Evolutionary conservation across 1,140 invertebrate genomes (phyloP).

Genomic region (Drosophila sp.): DNA sequence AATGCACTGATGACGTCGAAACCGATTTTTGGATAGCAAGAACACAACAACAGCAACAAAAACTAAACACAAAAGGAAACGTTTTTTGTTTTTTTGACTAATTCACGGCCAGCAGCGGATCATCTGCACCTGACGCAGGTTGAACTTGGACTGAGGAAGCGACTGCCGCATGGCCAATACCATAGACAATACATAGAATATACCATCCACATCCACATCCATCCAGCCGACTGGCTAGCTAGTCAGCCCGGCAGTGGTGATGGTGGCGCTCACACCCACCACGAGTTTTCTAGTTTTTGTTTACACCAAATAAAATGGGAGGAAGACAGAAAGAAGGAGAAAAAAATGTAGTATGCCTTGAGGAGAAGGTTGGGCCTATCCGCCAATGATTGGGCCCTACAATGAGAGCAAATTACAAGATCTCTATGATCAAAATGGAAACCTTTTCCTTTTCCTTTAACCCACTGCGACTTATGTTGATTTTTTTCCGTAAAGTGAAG

Average conservation of each 20-base stretch:
- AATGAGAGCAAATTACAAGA: too few species aligned
- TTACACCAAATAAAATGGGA: slow-evolving; percentile 45
- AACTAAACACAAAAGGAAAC: slow-evolving; percentile 1
- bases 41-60: not conserved
- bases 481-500: too few species aligned
- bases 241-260: slow-evolving; percentile 2
- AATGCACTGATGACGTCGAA: slow-evolving; percentile 43
- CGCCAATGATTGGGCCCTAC: not conserved
- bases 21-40: not conserved
- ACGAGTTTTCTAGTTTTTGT: slow-evolving; percentile 51
- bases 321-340: not conserved
- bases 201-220: too few species aligned
- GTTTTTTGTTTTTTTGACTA: not conserved
- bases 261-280: slow-evolving; percentile 17
- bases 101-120: slow-evolving; percentile 17
- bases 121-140: slow-evolving; percentile 62
- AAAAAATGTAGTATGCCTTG: slow-evolving; percentile 9
- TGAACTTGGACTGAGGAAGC: slow-evolving; percentile 47
- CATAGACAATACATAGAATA: slow-evolving; percentile 31
- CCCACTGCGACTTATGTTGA: too few species aligned
- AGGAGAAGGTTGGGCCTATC: not conserved
- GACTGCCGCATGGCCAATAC: slow-evolving; percentile 15
- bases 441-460: too few species aligned
- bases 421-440: too few species aligned
- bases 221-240: not conserved